Percentiles rank a stretch among this genome's conserved stretches.
phyloP scores from a whole-genome alignment of 2,888 invertebrate species.

The Oscheius sp. region DNA sequence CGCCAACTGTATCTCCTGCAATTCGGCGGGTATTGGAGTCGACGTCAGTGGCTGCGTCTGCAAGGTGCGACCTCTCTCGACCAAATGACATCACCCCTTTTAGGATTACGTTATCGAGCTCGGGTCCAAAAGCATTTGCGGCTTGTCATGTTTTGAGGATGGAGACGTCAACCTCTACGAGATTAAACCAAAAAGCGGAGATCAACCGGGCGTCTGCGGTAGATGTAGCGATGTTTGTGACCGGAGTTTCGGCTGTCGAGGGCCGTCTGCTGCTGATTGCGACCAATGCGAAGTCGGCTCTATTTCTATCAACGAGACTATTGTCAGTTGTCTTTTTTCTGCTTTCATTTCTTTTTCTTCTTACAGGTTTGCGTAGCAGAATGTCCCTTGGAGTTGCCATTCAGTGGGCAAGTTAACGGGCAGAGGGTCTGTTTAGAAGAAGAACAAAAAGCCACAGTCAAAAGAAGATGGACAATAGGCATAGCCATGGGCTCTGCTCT shows the following conservation, averaged over 20 bases:
- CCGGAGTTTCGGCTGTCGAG: slow-evolving; percentile 52
- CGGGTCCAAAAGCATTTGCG: background rate
- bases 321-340: slow-evolving; percentile 12
- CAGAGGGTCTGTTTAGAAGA: slow-evolving; percentile 46
- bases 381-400: slow-evolving; percentile 56
- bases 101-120: slow-evolving; percentile 25
- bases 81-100: background rate
- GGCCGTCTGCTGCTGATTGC: slow-evolving; percentile 44
- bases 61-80: slow-evolving; percentile 11
- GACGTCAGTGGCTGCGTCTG: slow-evolving; percentile 41
- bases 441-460: slow-evolving; percentile 45
- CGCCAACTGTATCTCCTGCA: slow-evolving; percentile 50
- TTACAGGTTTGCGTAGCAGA: slow-evolving; percentile 52
- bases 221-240: slow-evolving; percentile 57
- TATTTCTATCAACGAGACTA: slow-evolving; percentile 35
- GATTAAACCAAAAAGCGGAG: background rate
- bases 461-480: slow-evolving; percentile 28
- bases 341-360: background rate
- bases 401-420: slow-evolving; percentile 27
- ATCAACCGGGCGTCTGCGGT: slow-evolving; percentile 1
- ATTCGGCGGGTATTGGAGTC: slow-evolving; percentile 39
- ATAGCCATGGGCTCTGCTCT: slow-evolving; percentile 40
- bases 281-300: slow-evolving; percentile 48
- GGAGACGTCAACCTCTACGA: background rate
- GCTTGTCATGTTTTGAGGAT: background rate